Conservation (phyloP, 1,140 invertebrate genomes). For the Leptinotarsa lineolata region DNA sequence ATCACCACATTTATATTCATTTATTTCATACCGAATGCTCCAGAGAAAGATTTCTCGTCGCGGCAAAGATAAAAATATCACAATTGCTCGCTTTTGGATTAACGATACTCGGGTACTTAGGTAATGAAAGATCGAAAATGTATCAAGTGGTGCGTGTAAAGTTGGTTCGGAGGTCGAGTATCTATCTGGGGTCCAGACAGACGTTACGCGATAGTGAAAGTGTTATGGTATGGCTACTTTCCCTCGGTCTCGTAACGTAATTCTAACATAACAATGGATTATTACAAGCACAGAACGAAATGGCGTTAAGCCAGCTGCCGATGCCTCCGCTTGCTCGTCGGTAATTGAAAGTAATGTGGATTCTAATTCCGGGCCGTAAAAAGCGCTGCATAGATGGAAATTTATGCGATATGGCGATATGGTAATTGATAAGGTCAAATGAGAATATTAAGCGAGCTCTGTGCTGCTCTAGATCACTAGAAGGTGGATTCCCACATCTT, state of each 20-base stretch:
- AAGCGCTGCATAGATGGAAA: neutral
- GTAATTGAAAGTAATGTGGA: no score
- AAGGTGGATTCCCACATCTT: no score
- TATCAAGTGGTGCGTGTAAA: constrained; percentile 26
- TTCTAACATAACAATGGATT: constrained; percentile 50
- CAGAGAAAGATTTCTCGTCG: neutral
- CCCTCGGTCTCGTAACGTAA: constrained; percentile 52
- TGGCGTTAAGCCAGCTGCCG: neutral
- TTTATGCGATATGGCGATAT: constrained; percentile 9
- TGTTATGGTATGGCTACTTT: constrained; percentile 54
- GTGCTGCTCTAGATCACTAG: constrained; percentile 12
- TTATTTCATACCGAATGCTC: constrained; percentile 12
- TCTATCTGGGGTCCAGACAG: constrained; percentile 44
- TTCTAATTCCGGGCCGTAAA: no score
- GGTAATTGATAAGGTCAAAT: constrained; percentile 20
- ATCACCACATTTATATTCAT: constrained; percentile 20
- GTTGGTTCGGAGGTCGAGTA: constrained; percentile 41
- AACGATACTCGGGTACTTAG: neutral
- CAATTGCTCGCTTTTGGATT: constrained; percentile 2
- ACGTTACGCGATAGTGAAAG: constrained; percentile 56
- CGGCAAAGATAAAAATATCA: neutral
- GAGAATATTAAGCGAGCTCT: constrained; percentile 12
- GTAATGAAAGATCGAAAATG: constrained; percentile 20
- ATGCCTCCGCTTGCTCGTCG: no score
- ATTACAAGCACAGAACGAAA: constrained; percentile 44